Evolutionary conservation across 2,797 vertebrate species (phyloP), one percentile per base, ranked within the genome.

Genomic region (Gymnoscopelus microlampas): DNA sequence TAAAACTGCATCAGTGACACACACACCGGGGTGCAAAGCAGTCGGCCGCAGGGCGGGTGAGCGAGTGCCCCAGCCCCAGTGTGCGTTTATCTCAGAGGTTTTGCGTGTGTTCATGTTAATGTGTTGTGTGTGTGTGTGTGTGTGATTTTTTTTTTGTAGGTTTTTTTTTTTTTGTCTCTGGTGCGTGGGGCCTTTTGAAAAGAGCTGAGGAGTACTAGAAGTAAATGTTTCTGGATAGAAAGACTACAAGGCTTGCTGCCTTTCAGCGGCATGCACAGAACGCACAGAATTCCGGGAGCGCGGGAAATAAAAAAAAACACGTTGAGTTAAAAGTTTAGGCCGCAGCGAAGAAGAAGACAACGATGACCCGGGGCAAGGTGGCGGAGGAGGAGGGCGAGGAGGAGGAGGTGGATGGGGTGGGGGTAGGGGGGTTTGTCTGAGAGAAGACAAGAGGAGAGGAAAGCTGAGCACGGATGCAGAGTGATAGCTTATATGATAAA

Each of bases 1-100:
- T 71, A 60, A 57, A 83, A 88, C 88, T 92, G 89, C 87, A 90
- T 89, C 83, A 59, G 74, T 53, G 74, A 85, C 80, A 76, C 75
- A 53, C 74, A 48, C 69, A 49, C 78, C 14, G 39, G 39, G 39
- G 39, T 44, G 39, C 39, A 8, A 39, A 19, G n/a, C 51, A n/a
- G 68, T 73, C 65, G 79, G 69, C 60, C 79, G 49, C 66, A 55
- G 72, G 39, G 74, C 55, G 68, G 55, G 82, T 69, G 66, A 71
- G 73, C 9, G 15, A 44, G 75, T 51, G 78, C 63, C 76, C 62
- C 76, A 12, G 54, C 63, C 39, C 39, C 2, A 47, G 84, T 63
- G 70, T 73, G 49, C 48, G 70, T 50, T 78, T 54, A 56, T 86
- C 79, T 86, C 79, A 77, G 90, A 91, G 90, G 88, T 91, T 85